Evolutionary conservation across 1,140 invertebrate species (phyloP), one percentile per base, ranked within the genome.

Genomic region (Leguminivora glycinivorella): DNA sequence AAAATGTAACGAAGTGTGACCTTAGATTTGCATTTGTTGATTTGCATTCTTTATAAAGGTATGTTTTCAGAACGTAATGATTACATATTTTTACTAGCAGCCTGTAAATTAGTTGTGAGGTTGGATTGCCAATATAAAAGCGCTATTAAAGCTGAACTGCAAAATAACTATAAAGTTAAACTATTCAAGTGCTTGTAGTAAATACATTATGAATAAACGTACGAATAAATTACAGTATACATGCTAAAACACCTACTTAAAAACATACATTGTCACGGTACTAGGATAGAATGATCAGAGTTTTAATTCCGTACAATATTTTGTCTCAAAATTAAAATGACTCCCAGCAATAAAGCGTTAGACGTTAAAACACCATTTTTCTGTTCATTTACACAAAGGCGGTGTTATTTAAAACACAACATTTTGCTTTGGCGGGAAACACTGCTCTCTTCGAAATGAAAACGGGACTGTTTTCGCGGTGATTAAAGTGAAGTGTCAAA

Each of bases 401-500:
- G 68, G 79, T 72, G 75, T 71, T 83, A 82, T 83, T 87, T 81
- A 77, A 80, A 79, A 82, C 77, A 72, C 79, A 84, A 81, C 79
- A 83, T 75, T 80, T 66, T 78, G 75, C 75, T 69, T 69, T 69
- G n/a, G 77, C 81, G 76, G 73, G 74, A 75, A 83, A 84, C 77
- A 76, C 71, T 87, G 86, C 86, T 91, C 87, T 89, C 84, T 88
- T 89, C 81, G 81, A 84, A 85, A 91, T 89, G 85, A 89, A 79
- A 89, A 87, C 80, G 76, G 79, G 79, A 83, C 82, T 89, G 87
- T 88, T 85, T 88, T 83, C 83, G 84, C 85, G 83, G 88, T 89
- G 87, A 89, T 89, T 89, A 89, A 88, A 89, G 85, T 86, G 89
- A 88, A 89, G 87, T 91, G 87, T 89, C 87, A 88, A 89, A 89